Percentiles rank a stretch among this genome's conserved stretches.
Conservation (phyloP, 2,797 vertebrate species). For the Cyprinodon diabolis region DNA sequence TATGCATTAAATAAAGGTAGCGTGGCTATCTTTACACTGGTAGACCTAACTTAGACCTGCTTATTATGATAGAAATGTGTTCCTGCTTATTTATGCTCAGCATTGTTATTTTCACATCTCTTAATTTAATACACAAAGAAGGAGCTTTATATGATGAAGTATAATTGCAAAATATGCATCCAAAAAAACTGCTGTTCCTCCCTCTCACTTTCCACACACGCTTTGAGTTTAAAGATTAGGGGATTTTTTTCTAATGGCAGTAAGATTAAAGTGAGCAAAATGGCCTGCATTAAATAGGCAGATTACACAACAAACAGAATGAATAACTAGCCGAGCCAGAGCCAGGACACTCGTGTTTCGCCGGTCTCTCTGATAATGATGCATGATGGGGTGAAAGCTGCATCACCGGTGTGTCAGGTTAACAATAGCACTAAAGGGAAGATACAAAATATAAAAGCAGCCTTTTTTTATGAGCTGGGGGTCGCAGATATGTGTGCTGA, state of each 20-base stretch:
- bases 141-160: not conserved
- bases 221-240: conserved; percentile 14
- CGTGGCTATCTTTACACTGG: not conserved
- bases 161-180: conserved; percentile 29
- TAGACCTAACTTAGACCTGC: not conserved
- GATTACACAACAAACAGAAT: conserved; percentile 50
- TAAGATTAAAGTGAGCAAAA: conserved; percentile 51
- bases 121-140: conserved; percentile 5
- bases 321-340: conserved; percentile 37
- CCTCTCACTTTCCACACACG: conserved; percentile 29
- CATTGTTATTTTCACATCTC: not conserved
- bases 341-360: not conserved
- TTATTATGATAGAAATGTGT: not conserved
- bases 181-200: conserved; percentile 10
- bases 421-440: conserved; percentile 5
- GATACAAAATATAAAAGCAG: conserved; percentile 38
- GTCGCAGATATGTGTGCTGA: conserved; percentile 10
- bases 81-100: conserved; percentile 29
- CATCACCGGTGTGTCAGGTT: conserved; percentile 31
- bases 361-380: conserved; percentile 5
- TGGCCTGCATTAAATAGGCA: conserved; percentile 29
- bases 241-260: conserved; percentile 26
- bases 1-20: conserved; percentile 1
- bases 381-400: conserved; percentile 24
- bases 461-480: conserved; percentile 23